Conservation (phyloP, 2,113 vertebrate genomes). For the Chlorodrepanis virens region DNA sequence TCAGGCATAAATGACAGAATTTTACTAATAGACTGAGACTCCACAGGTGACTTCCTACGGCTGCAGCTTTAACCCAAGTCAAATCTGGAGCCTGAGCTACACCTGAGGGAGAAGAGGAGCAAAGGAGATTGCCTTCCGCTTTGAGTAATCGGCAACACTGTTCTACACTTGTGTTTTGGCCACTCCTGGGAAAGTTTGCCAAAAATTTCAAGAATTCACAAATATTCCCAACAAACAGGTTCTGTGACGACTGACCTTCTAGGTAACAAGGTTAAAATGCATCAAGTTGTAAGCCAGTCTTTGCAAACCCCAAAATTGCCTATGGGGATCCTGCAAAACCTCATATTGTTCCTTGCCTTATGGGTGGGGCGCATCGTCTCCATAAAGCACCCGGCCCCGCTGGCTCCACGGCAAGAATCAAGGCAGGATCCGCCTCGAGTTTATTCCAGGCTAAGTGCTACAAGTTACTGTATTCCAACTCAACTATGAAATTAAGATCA, state of each 20-base stretch:
- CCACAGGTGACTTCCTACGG: background rate
- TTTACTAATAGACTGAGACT: background rate
- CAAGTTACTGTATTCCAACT: background rate
- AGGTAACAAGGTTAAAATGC: background rate
- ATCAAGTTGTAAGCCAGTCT: background rate
- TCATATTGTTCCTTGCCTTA: background rate
- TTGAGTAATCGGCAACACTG: background rate
- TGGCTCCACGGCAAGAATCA: background rate
- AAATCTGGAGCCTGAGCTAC: background rate
- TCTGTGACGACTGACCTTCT: background rate
- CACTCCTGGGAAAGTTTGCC: background rate
- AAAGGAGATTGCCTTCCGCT: background rate
- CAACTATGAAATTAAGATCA: background rate
- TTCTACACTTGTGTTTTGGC: background rate
- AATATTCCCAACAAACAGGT: constrained; percentile 38
- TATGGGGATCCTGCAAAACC: background rate
- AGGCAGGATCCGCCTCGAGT: background rate
- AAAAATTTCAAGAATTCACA: constrained; percentile 39
- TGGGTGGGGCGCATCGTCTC: background rate
- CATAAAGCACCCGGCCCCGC: background rate
- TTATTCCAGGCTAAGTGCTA: background rate
- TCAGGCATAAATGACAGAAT: background rate
- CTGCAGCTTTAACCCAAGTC: background rate
- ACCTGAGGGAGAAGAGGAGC: background rate
- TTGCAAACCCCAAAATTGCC: background rate